Percentiles rank a stretch among this genome's conserved stretches.
phyloP scores from a whole-genome alignment of 2,797 vertebrate species.

The Dicrostonyx torquatus region DNA sequence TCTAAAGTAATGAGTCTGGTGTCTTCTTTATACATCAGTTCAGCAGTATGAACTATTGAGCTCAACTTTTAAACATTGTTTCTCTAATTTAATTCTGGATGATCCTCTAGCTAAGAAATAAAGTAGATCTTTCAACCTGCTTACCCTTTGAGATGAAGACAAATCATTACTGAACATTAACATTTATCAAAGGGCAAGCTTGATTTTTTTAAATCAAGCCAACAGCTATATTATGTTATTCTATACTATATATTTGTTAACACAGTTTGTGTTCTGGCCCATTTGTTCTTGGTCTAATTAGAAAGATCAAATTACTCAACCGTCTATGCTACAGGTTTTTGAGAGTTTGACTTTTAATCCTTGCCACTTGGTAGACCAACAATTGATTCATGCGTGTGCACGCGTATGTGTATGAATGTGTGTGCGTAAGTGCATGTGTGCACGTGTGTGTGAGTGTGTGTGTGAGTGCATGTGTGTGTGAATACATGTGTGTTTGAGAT shows the following conservation, averaged over 20 bases:
- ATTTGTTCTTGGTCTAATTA: conserved; percentile 51
- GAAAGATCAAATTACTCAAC: conserved; percentile 52
- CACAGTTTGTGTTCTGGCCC: conserved; percentile 16
- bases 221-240: conserved; percentile 21
- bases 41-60: conserved; percentile 11
- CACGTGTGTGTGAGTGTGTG: too few relatives aligned
- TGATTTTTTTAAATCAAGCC: conserved; percentile 36
- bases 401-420: neutral
- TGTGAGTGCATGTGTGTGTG: too few relatives aligned
- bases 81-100: conserved; percentile 19
- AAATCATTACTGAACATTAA: conserved; percentile 48
- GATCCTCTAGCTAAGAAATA: conserved; percentile 42
- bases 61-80: conserved; percentile 30
- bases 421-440: too few relatives aligned
- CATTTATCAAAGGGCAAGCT: conserved; percentile 28
- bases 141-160: conserved; percentile 14
- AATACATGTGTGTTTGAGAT: neutral
- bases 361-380: neutral
- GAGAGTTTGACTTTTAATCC: conserved; percentile 9
- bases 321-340: conserved; percentile 32
- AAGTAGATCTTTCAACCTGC: neutral
- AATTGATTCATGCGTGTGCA: neutral
- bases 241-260: conserved; percentile 23
- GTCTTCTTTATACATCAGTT: conserved; percentile 16
- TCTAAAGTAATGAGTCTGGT: neutral